Base-by-base conservation (phyloP, 2,113 vertebrate genomes). In the Neolamprologus longior region DNA sequence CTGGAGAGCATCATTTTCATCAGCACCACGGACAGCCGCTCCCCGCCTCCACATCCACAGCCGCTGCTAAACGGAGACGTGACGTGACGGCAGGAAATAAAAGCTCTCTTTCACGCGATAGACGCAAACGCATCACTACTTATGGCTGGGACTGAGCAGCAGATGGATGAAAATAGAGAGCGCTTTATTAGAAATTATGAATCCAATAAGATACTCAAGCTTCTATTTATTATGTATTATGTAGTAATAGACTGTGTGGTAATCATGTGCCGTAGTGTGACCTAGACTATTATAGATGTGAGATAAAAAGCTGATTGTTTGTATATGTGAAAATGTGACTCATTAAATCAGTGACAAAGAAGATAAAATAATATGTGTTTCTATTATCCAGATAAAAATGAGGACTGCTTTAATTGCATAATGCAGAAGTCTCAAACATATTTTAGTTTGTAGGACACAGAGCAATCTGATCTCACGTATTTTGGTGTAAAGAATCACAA, bases 11-110 rank as follows among this genome's bases (percentile, higher is more conserved):
- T 90, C 82, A 81, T 81, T 88, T 85, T 66, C 90, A 88, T 91
- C 93, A 93, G 93, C 93, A 94, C 87, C 92, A 88, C 90, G 91
- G 91, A 92, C 93, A 93, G 93, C 90, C 91, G 91, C 93, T 90
- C 84, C 79, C 86, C 85, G 83, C 89, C 89, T 78, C 87, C 88
- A 10, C 45, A 10, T 4, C 63, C 50, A 58, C 86, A 40, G 58
- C 42, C 35, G 71, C 81, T 19, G 81, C 66, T 82, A 10, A 81
- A 81, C 84, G 84, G 10, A 50, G 7, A 79, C 91, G 82, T 88
- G 90, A 88, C 81, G 85, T 85, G 86, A 42, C 55, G 83, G 71
- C 52, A 14, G 7, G 7, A 15, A 53, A 31, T 3, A 85, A 45
- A 55, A 17, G 58, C 81, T 71, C 68, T 31, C 66, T 9, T 71